Conservation (phyloP, 1,140 invertebrate species). For the Drosophila nikananu region DNA sequence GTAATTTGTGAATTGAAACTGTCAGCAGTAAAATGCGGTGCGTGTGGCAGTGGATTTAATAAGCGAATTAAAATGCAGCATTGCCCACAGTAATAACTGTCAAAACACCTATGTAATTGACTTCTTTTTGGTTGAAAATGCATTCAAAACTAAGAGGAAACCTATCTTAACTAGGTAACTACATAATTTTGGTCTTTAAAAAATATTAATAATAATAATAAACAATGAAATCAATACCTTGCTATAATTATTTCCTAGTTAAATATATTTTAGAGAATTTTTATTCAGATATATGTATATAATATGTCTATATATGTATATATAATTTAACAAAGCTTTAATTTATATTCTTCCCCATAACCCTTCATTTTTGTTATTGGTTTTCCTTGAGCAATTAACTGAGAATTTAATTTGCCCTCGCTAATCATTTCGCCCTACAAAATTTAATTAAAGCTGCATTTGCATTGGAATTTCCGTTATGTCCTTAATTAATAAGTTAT, state of each 20-base stretch:
- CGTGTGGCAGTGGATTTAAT: conserved; percentile 58
- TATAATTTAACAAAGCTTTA: neutral
- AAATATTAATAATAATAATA: too few relatives aligned
- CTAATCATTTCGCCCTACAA: conserved; percentile 25
- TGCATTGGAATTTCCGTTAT: conserved; percentile 68
- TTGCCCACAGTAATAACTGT: neutral
- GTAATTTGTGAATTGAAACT: conserved; percentile 76
- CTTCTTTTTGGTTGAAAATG: conserved; percentile 52
- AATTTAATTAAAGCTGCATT: conserved; percentile 78
- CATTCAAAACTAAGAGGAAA: conserved; percentile 59
- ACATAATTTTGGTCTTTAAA: too few relatives aligned
- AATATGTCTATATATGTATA: too few relatives aligned
- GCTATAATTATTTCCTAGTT: too few relatives aligned
- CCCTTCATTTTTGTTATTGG: neutral
- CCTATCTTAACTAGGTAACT: conserved; percentile 18
- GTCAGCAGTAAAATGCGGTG: conserved; percentile 53
- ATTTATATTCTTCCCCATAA: neutral
- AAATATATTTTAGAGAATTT: too few relatives aligned
- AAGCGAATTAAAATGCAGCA: conserved; percentile 53
- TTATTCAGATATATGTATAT: too few relatives aligned
- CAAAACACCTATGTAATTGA: conserved; percentile 15
- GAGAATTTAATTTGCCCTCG: conserved; percentile 5
- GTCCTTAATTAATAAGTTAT: conserved; percentile 74
- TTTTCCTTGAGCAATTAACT: neutral
- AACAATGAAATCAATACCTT: too few relatives aligned